Evolutionary conservation across 1,140 invertebrate genomes (phyloP).

Genomic region (Yoshiicerus persimilis): DNA sequence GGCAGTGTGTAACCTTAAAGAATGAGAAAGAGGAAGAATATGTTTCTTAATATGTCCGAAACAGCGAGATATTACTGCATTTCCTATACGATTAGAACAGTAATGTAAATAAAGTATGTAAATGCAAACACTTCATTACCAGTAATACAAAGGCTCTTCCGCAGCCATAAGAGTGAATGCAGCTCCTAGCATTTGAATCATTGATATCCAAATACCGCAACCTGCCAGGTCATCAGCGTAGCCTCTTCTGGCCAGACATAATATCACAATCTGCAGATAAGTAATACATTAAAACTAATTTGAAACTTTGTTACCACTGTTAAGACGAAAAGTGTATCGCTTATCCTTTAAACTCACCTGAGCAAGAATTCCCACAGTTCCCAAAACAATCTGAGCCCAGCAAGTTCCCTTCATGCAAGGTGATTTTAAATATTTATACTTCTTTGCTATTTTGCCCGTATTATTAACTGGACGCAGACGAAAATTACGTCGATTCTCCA

Average conservation of each 20-base stretch:
- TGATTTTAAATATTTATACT: neutral
- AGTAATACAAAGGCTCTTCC: neutral
- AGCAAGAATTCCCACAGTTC: neutral
- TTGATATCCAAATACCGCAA: conserved; percentile 7
- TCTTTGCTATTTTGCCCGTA: neutral
- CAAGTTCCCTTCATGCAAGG: neutral
- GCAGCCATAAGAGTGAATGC: conserved; percentile 6
- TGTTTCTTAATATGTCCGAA: no score
- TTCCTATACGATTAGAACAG: no score
- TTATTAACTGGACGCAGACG: neutral
- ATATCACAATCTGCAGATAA: neutral
- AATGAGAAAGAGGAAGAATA: no score
- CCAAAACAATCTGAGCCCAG: neutral
- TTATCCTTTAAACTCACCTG: neutral
- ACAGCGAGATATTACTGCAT: no score
- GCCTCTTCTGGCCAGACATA: neutral
- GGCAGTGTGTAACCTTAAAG: conserved; percentile 1
- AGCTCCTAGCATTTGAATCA: conserved; percentile 12
- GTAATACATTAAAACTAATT: neutral
- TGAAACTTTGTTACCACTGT: no score
- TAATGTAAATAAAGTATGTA: neutral
- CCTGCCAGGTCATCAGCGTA: neutral
- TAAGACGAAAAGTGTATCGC: neutral
- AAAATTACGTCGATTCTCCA: neutral
- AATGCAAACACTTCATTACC: no score